Conservation (phyloP, 2,888 invertebrate species). For the Luffia ferchaultella region DNA sequence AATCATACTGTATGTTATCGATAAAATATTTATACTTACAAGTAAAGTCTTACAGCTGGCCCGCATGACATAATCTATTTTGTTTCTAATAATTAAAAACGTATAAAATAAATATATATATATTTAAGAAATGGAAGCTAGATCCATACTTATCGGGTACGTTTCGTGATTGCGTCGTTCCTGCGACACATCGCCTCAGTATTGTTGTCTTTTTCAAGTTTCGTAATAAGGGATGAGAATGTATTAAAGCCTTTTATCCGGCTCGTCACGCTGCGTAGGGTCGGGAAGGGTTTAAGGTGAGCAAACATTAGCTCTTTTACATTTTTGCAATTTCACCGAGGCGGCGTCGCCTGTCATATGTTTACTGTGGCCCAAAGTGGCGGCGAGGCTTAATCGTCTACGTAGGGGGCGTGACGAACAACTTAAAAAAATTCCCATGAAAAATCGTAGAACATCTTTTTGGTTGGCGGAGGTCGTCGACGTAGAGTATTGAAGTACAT, state of each 20-base stretch:
- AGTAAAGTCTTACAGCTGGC: too few species aligned
- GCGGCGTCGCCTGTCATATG: conserved; percentile 45
- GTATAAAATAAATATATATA: background rate
- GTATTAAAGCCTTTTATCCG: conserved; percentile 68
- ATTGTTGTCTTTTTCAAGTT: conserved; percentile 68
- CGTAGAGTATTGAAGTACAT: too few species aligned
- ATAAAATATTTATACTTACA: too few species aligned
- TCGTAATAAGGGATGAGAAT: conserved; percentile 68
- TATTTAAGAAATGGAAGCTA: background rate
- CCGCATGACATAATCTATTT: too few species aligned
- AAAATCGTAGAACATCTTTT: background rate
- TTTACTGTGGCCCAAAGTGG: conserved; percentile 33
- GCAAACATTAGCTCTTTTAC: conserved; percentile 67
- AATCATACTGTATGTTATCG: too few species aligned
- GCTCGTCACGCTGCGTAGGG: conserved; percentile 51
- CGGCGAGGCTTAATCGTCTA: conserved; percentile 18
- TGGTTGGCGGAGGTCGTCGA: too few species aligned
- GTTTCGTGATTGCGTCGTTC: conserved; percentile 53
- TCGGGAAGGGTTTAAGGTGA: conserved; percentile 58
- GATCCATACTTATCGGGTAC: background rate
- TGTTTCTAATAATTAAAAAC: too few species aligned
- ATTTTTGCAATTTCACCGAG: conserved; percentile 64
- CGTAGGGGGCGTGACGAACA: conserved; percentile 28
- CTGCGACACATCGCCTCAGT: conserved; percentile 66
- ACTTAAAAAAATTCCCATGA: conserved; percentile 39